phyloP scores from a whole-genome alignment of 1,140 invertebrate species.

The Nephotettix cincticeps region DNA sequence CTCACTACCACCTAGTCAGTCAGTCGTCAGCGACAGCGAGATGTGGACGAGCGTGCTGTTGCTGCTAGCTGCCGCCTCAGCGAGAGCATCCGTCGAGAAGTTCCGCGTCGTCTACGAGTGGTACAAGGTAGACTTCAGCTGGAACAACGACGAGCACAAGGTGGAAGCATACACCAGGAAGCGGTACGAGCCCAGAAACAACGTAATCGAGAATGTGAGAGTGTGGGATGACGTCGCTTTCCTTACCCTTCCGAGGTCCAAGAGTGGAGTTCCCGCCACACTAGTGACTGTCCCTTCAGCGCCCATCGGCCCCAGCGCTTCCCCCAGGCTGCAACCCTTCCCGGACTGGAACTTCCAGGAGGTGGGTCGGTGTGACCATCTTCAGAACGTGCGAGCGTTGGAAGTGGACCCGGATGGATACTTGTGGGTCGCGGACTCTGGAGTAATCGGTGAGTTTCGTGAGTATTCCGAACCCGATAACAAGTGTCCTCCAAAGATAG shows the following conservation, averaged over 20 bases:
- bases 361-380: conserved; percentile 57
- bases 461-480: conserved; percentile 46
- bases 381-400: conserved; percentile 69
- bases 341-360: conserved; percentile 66
- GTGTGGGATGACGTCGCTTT: conserved; percentile 62
- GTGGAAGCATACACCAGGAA: conserved; percentile 49
- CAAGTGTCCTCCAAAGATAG: conserved; percentile 61
- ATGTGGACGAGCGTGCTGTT: neutral
- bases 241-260: conserved; percentile 62
- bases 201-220: conserved; percentile 60
- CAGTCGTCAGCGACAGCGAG: neutral
- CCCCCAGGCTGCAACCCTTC: conserved; percentile 61
- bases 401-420: conserved; percentile 65
- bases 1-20: no score
- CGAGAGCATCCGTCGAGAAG: conserved; percentile 6
- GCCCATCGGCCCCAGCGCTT: conserved; percentile 50
- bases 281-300: conserved; percentile 56
- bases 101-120: conserved; percentile 52
- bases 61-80: neutral
- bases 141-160: conserved; percentile 47
- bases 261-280: conserved; percentile 64
- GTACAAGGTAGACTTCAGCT: conserved; percentile 47
- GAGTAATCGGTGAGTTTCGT: conserved; percentile 51
- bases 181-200: conserved; percentile 60
- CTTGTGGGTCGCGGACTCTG: conserved; percentile 71